A percentile compares a stretch with the other conserved stretches of the same genome.
phyloP scores from a whole-genome alignment of 2,113 vertebrate species.

The Aphyosemion australe region DNA sequence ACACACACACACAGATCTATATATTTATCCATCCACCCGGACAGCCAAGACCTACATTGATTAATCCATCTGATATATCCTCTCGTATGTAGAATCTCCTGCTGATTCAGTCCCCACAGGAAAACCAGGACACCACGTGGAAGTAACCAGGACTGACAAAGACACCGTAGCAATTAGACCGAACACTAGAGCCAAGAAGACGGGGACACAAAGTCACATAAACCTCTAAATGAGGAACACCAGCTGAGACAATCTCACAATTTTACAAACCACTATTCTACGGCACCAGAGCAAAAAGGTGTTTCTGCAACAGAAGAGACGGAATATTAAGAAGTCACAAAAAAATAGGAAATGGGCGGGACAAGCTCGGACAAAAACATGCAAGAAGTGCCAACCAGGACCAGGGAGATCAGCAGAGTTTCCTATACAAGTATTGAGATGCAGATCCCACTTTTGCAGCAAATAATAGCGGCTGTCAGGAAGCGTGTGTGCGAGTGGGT shows the following conservation, averaged over 20 bases:
- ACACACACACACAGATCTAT: slow-evolving; percentile 48
- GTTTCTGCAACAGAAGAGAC: background rate
- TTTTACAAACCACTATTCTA: background rate
- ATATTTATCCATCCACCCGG: slow-evolving; percentile 52
- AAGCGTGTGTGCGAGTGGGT: slow-evolving; percentile 34
- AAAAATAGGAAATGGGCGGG: slow-evolving; percentile 29
- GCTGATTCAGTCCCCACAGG: slow-evolving; percentile 68
- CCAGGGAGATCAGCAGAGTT: slow-evolving; percentile 63
- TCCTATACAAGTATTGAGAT: slow-evolving; percentile 75
- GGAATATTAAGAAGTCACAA: background rate
- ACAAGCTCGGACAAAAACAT: slow-evolving; percentile 49
- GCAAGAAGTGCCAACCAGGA: slow-evolving; percentile 50
- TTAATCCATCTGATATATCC: slow-evolving; percentile 31
- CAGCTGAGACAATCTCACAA: slow-evolving; percentile 9
- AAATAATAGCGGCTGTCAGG: slow-evolving; percentile 65
- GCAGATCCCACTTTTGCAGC: slow-evolving; percentile 67
- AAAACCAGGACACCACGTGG: slow-evolving; percentile 15
- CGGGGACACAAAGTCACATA: background rate
- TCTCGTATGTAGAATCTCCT: slow-evolving; percentile 36
- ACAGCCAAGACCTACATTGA: slow-evolving; percentile 54
- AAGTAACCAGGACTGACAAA: slow-evolving; percentile 16
- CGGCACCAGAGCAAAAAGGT: background rate
- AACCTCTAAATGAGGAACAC: background rate
- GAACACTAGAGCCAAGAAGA: slow-evolving; percentile 13
- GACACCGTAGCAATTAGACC: slow-evolving; percentile 11